A percentile compares a stretch with the other conserved stretches of the same genome.
phyloP scores from a whole-genome alignment of 2,113 vertebrate genomes.

The Pygoscelis antarcticus region DNA sequence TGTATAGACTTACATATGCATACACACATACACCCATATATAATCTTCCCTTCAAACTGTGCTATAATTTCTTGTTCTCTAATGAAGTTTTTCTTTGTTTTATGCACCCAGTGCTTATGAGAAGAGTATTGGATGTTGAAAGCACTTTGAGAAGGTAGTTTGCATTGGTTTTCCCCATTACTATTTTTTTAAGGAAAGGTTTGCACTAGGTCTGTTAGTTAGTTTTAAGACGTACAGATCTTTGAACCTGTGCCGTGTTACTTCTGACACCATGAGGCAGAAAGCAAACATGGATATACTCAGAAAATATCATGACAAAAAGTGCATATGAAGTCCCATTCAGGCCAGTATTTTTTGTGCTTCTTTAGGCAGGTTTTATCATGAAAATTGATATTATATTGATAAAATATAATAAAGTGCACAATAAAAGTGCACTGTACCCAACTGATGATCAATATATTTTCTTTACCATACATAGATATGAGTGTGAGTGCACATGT shows the following conservation, averaged over 20 bases:
- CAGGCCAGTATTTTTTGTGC: neutral
- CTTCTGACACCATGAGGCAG: neutral
- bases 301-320: neutral
- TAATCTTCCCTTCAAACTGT: too few relatives aligned
- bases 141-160: neutral
- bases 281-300: neutral
- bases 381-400: neutral
- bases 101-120: neutral
- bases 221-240: neutral
- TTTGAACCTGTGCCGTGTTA: neutral
- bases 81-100: neutral
- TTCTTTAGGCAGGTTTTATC: neutral
- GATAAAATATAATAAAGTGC: too few relatives aligned
- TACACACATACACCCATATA: too few relatives aligned
- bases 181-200: neutral
- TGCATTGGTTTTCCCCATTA: neutral
- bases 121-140: neutral
- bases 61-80: neutral
- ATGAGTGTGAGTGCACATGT: fast-evolving
- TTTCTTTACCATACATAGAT: neutral
- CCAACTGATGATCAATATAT: neutral
- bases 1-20: too few relatives aligned
- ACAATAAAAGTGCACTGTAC: neutral
- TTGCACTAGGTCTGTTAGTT: neutral
- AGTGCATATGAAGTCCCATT: neutral